These are phyloP conservation scores for Callospermophilus lateralis DNA, from an alignment of 2,113 vertebrate species.

Conservation along the genomic window DNA sequence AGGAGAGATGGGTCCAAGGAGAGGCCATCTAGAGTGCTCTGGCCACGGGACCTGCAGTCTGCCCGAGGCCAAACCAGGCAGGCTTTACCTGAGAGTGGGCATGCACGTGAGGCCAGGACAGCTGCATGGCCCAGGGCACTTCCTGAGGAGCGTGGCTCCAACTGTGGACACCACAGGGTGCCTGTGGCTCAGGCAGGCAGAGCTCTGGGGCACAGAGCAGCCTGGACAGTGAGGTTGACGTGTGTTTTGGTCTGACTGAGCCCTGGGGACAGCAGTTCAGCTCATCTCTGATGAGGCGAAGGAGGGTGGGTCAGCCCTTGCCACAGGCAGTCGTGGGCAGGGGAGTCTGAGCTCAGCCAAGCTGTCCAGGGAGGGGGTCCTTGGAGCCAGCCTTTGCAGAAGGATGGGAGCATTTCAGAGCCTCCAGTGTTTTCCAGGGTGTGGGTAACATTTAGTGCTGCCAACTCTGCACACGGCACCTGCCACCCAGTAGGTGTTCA, in stretches of 20 bases:
- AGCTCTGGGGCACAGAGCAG: too few species aligned
- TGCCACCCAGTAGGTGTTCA: too few species aligned
- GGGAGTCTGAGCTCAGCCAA: neutral
- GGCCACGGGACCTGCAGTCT: fast-evolving
- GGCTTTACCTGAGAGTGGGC: too few species aligned
- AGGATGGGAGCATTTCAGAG: fast-evolving
- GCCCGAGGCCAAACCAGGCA: too few species aligned
- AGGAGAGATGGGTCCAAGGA: too few species aligned
- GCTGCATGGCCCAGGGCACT: neutral
- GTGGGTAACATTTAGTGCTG: fast-evolving
- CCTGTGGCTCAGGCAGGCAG: neutral
- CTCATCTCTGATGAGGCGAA: neutral
- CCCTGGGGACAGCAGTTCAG: neutral
- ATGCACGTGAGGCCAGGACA: neutral
- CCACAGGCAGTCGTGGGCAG: neutral
- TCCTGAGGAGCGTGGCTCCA: too few species aligned
- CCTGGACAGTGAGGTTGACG: too few species aligned
- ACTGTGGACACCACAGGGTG: too few species aligned
- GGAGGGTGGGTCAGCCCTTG: neutral
- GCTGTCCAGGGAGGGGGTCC: too few species aligned
- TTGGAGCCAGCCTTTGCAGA: too few species aligned
- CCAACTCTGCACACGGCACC: fast-evolving
- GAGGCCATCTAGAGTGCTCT: fast-evolving
- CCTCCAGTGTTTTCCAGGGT: neutral
- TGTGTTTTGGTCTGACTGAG: neutral